phyloP scores from a whole-genome alignment of 2,888 invertebrate species.

The Lycaena phlaeas region DNA sequence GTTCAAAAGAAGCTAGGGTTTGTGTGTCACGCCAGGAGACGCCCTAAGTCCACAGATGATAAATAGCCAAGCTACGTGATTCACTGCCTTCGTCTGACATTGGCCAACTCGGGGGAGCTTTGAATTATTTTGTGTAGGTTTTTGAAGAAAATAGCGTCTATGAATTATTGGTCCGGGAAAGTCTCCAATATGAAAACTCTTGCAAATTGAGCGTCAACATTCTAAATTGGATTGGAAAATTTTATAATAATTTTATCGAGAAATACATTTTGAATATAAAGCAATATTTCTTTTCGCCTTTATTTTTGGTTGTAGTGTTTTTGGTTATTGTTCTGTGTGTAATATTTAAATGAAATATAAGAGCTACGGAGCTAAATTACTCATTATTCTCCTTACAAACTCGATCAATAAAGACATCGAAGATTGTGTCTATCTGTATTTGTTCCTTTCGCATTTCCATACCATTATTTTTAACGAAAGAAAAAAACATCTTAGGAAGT shows the following conservation, averaged over 20 bases:
- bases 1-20: slow-evolving; percentile 1
- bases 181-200: background rate
- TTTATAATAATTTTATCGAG: background rate
- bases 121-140: slow-evolving; percentile 24
- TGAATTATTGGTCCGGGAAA: slow-evolving; percentile 20
- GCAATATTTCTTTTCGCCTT: too few species aligned
- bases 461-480: too few species aligned
- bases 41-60: slow-evolving; percentile 34
- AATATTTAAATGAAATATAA: too few species aligned
- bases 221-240: slow-evolving; percentile 4
- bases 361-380: too few species aligned
- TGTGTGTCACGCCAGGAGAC: slow-evolving; percentile 25
- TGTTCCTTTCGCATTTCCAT: too few species aligned
- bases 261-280: background rate
- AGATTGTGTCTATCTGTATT: too few species aligned
- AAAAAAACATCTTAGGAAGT: too few species aligned
- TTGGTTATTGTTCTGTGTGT: too few species aligned
- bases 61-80: slow-evolving; percentile 39
- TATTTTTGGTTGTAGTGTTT: too few species aligned
- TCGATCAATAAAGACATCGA: too few species aligned
- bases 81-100: slow-evolving; percentile 27
- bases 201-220: slow-evolving; percentile 2
- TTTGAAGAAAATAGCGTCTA: slow-evolving; percentile 25
- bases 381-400: too few species aligned
- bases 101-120: slow-evolving; percentile 20